These are phyloP conservation scores for Staurois parvus DNA, from an alignment of 2,797 vertebrate genomes.

Conservation along the genomic window DNA sequence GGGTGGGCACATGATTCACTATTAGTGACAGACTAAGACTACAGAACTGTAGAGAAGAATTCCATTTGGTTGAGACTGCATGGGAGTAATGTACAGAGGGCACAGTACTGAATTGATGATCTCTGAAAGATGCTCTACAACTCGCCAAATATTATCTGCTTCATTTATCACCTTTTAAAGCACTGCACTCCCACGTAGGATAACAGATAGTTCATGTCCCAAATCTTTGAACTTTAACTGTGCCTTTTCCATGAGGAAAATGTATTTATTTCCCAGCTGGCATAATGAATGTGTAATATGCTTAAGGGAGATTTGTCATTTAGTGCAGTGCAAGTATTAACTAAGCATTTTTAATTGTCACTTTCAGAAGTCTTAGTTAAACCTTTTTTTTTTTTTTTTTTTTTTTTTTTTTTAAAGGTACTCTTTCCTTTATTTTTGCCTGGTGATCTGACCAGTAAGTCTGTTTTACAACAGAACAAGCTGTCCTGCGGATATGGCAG, in stretches of 20 bases:
- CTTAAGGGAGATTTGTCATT: background rate
- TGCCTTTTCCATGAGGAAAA: slow-evolving; percentile 35
- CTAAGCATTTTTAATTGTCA: background rate
- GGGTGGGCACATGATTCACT: background rate
- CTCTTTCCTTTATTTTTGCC: no score
- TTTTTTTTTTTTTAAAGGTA: no score
- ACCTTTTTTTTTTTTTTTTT: no score
- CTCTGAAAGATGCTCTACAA: slow-evolving; percentile 59
- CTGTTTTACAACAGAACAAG: no score
- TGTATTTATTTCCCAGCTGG: slow-evolving; percentile 41
- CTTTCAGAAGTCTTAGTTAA: background rate
- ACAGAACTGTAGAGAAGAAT: slow-evolving; percentile 50
- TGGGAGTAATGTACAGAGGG: slow-evolving; percentile 22
- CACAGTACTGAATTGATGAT: slow-evolving; percentile 63
- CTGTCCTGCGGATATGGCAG: no score
- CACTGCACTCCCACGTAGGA: slow-evolving; percentile 60
- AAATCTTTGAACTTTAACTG: slow-evolving; percentile 40
- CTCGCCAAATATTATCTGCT: slow-evolving; percentile 65
- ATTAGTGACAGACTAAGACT: slow-evolving; percentile 14
- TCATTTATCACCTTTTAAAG: slow-evolving; percentile 67
- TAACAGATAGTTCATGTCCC: slow-evolving; percentile 71
- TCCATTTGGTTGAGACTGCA: slow-evolving; percentile 44
- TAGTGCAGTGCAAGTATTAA: background rate
- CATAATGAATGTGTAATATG: slow-evolving; percentile 28
- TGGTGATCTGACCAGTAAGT: no score